A percentile compares a stretch with the other conserved stretches of the same genome.
Conservation (phyloP, 2,113 vertebrate genomes). For the Azemiops feae region DNA sequence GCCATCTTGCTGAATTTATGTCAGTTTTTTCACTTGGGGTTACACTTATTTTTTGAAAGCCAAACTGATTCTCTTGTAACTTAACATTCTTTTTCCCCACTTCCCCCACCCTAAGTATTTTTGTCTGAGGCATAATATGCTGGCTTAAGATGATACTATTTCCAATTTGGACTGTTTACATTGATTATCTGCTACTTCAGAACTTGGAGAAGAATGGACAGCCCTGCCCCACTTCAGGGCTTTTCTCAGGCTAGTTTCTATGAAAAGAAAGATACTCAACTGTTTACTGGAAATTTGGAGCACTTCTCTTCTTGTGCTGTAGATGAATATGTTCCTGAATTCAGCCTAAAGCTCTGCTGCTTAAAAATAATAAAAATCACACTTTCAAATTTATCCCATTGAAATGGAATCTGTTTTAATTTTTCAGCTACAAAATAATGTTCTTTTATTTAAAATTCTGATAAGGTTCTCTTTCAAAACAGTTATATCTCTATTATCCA, state of each 20-base stretch:
- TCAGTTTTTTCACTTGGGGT: constrained; percentile 52
- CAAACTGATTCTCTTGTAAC: constrained; percentile 51
- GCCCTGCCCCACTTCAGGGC: constrained; percentile 21
- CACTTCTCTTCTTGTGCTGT: not conserved
- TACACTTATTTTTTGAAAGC: constrained; percentile 47
- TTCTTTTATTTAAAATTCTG: not conserved
- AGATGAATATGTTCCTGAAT: not conserved
- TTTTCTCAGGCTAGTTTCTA: constrained; percentile 19
- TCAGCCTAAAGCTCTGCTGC: not conserved
- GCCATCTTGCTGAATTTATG: constrained; percentile 54
- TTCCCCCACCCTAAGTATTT: not conserved
- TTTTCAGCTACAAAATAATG: not conserved
- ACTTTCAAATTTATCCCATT: not conserved
- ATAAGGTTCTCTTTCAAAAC: not conserved
- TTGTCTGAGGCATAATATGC: constrained; percentile 39
- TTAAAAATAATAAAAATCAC: not conserved
- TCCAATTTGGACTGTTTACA: constrained; percentile 43
- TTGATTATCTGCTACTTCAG: constrained; percentile 54
- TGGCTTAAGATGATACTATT: constrained; percentile 24
- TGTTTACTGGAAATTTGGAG: constrained; percentile 25
- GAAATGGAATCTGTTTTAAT: not conserved
- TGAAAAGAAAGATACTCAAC: not conserved
- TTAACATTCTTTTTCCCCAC: not conserved
- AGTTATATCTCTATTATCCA: not conserved
- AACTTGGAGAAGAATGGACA: constrained; percentile 42